Evolutionary conservation across 2,797 vertebrate species (phyloP), one percentile per base, ranked within the genome.

Genomic region (Acestrorhynchus altus): DNA sequence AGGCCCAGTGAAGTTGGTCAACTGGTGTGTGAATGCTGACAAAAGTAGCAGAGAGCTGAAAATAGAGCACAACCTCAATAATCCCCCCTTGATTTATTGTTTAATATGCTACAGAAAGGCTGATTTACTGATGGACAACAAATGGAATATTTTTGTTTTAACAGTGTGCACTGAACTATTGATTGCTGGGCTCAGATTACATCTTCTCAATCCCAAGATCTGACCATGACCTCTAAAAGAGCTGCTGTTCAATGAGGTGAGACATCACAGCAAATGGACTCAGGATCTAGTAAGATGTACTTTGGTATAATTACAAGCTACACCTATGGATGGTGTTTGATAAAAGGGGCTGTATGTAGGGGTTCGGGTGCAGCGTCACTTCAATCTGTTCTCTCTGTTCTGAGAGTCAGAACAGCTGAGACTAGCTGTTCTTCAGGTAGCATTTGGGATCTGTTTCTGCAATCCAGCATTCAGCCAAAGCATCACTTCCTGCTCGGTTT

Each of bases 371-470:
- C 22, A 40, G 49, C 44, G 68, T 28, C 28, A 66, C 66, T 71
- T 69, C 44, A 57, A 57, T 20, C 16, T 24, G 49, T 63, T 28
- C 22, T 42, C n/a, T 28, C n/a, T n/a, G n/a, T n/a, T 61, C 28
- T 40, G 51, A 35, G 4, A 56, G 18, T 52, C 40, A 39, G 46
- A 69, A 77, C 13, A 11, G 40, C 66, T 61, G 20, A 76, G 60
- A 35, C 42, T 49, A 42, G 47, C 24, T 47, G 49, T 65, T 77
- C 67, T 26, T 22, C 42, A 56, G 64, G 60, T 66, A 78, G 39
- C 0, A 15, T 57, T 63, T 11, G 9, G 57, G 35, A 83, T 83
- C 79, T 77, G 79, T 79, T 83, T 86, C 63, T 84, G 78, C 78
- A 81, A 84, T 77, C 67, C 77, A 81, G 71, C 49, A 22, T 77